phyloP scores from a whole-genome alignment of 2,888 invertebrate species.

The Mythimna vitellina region DNA sequence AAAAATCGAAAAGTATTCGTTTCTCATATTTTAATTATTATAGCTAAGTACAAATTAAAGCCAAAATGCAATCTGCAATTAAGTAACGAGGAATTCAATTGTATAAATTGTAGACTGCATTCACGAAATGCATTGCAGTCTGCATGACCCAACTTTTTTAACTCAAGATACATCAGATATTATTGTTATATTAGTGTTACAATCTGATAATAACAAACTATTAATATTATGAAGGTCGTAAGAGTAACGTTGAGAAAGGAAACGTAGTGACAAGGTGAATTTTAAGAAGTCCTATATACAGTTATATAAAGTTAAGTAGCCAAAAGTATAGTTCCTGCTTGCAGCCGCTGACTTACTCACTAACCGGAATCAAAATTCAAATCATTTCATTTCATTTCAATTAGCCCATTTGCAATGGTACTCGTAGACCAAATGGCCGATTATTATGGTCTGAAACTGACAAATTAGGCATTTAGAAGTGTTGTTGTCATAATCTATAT shows the following conservation, averaged over 20 bases:
- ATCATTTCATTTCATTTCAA: background rate
- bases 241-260: conserved; percentile 55
- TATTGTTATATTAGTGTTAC: conserved; percentile 50
- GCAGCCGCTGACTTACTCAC: background rate
- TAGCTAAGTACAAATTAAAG: conserved; percentile 12
- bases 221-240: conserved; percentile 59
- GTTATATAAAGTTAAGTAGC: no score
- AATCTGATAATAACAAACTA: conserved; percentile 60
- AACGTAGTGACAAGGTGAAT: conserved; percentile 47
- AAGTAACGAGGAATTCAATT: conserved; percentile 26
- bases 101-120: conserved; percentile 4
- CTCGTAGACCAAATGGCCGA: background rate
- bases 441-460: background rate
- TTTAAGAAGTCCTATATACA: conserved; percentile 14
- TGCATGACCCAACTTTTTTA: conserved; percentile 30
- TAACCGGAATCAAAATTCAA: conserved; percentile 6
- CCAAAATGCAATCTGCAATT: conserved; percentile 17
- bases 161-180: conserved; percentile 55
- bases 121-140: conserved; percentile 28
- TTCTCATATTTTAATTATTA: conserved; percentile 16
- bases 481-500: no score
- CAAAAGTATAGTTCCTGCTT: background rate
- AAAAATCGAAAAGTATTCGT: background rate
- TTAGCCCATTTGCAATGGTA: background rate
- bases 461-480: background rate